Evolutionary conservation across 1,140 invertebrate genomes (phyloP), one percentile per base, ranked within the genome.

Genomic region (Carposina sasakii): DNA sequence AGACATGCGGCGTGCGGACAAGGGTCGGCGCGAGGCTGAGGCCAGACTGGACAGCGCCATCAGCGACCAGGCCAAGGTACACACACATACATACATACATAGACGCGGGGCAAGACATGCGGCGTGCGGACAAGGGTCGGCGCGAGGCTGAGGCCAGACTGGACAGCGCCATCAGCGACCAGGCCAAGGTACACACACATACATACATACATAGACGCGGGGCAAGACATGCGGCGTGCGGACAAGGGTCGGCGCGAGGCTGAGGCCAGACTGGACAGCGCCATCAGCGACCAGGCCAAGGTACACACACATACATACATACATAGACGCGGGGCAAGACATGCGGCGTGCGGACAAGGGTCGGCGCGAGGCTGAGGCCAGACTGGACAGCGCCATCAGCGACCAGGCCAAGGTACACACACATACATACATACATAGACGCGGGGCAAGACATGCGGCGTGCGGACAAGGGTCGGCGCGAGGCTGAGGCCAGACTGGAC

Each of bases 141-240:
- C 82, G 94, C 33, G 96, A 97, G 76, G 85, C 97, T 20, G 94
- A 97, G 76, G 91, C 92, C 17, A 87, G 94, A 37, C 89, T 97
- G 1, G 96, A 98, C 54, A 95, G 97, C 57, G 93, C 94, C 0
- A 89, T 94, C 54, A n/a, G 92, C 0, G 96, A 98, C 75, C 91
- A 93, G 1, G 90, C 90, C 15, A 97, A 97, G 73, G 85, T 81
- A 56, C n/a, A n/a, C n/a, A n/a, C n/a, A n/a, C n/a, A n/a, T n/a
- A n/a, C n/a, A n/a, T n/a, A n/a, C n/a, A n/a, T n/a, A n/a, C n/a
- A n/a, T n/a, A n/a, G n/a, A n/a, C n/a, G n/a, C n/a, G n/a, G n/a
- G n/a, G n/a, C n/a, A n/a, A n/a, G n/a, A n/a, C n/a, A n/a, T n/a
- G n/a, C n/a, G n/a, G n/a, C n/a, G n/a, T n/a, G n/a, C n/a, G n/a